Conservation (phyloP, 2,797 vertebrate species). For the Brotula barbata region DNA sequence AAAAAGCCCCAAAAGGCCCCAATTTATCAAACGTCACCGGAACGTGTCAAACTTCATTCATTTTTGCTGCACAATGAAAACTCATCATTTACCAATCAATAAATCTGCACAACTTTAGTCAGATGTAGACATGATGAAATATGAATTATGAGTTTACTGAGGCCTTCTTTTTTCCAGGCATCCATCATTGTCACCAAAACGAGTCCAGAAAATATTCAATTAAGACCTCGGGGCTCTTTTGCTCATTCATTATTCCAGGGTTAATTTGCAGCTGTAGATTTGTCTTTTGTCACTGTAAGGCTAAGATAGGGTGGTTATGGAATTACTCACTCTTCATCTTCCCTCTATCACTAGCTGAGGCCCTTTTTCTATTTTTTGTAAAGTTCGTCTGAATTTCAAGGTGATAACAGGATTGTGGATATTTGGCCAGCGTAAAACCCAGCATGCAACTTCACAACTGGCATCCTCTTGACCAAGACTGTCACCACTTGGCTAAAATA, state of each 20-base stretch:
- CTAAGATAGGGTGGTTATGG: constrained; percentile 65
- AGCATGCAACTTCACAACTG: neutral
- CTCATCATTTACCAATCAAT: constrained; percentile 76
- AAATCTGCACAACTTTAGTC: constrained; percentile 69
- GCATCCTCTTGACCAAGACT: constrained; percentile 12
- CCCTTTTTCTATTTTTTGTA: constrained; percentile 29
- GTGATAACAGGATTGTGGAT: neutral
- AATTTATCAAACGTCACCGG: constrained; percentile 63
- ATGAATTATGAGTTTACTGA: constrained; percentile 75
- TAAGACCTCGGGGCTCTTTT: constrained; percentile 72
- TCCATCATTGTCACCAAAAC: constrained; percentile 77
- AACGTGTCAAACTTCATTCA: constrained; percentile 69
- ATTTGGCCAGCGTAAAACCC: constrained; percentile 5
- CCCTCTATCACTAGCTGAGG: constrained; percentile 30
- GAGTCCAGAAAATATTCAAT: constrained; percentile 74
- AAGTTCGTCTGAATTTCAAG: constrained; percentile 17
- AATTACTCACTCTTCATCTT: constrained; percentile 62
- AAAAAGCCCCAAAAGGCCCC: constrained; percentile 34
- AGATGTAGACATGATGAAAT: constrained; percentile 67
- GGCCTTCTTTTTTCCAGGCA: constrained; percentile 63
- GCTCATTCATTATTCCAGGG: constrained; percentile 76
- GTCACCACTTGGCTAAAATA: constrained; percentile 43
- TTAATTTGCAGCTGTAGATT: constrained; percentile 80
- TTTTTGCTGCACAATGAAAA: constrained; percentile 73
- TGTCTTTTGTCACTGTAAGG: constrained; percentile 79